Conservation (phyloP, 2,797 vertebrate genomes). For the Pseudopleuronectes americanus region DNA sequence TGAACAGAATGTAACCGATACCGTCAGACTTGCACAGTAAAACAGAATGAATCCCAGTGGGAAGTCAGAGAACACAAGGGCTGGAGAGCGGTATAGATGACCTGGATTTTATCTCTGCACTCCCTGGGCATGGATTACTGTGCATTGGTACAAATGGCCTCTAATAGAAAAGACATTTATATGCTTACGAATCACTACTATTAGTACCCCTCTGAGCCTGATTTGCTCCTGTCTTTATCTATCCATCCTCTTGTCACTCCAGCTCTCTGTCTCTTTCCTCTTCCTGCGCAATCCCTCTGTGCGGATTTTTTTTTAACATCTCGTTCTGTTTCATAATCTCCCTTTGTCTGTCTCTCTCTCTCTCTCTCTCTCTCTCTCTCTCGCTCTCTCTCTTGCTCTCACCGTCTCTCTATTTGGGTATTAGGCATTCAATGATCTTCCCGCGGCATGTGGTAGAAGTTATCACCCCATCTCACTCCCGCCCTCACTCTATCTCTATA, state of each 20-base stretch:
- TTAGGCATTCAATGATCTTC: constrained; percentile 76
- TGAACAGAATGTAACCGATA: constrained; percentile 67
- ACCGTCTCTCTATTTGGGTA: constrained; percentile 58
- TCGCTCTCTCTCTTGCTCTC: constrained; percentile 63
- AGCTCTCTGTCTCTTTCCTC: constrained; percentile 57
- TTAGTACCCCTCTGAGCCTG: constrained; percentile 71
- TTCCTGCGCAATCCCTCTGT: constrained; percentile 13
- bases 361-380: constrained; percentile 1
- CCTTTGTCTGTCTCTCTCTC: not conserved
- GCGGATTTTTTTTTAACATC: constrained; percentile 32
- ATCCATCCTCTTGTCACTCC: constrained; percentile 60
- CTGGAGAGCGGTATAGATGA: constrained; percentile 68
- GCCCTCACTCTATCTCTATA: constrained; percentile 81
- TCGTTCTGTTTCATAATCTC: constrained; percentile 63
- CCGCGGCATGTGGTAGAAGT: constrained; percentile 70
- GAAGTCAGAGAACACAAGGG: constrained; percentile 45
- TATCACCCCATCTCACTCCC: constrained; percentile 78
- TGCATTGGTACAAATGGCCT: constrained; percentile 51
- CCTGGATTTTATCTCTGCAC: constrained; percentile 68
- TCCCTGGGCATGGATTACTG: constrained; percentile 68
- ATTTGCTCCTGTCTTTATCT: constrained; percentile 71
- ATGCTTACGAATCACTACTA: constrained; percentile 57
- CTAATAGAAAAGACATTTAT: constrained; percentile 62
- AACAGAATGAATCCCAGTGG: constrained; percentile 71
- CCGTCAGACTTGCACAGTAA: constrained; percentile 50